Percentiles rank a stretch among this genome's conserved stretches.
These are phyloP conservation scores for Falco cherrug DNA, from an alignment of 2,797 vertebrate species.

Conservation along the genomic window DNA sequence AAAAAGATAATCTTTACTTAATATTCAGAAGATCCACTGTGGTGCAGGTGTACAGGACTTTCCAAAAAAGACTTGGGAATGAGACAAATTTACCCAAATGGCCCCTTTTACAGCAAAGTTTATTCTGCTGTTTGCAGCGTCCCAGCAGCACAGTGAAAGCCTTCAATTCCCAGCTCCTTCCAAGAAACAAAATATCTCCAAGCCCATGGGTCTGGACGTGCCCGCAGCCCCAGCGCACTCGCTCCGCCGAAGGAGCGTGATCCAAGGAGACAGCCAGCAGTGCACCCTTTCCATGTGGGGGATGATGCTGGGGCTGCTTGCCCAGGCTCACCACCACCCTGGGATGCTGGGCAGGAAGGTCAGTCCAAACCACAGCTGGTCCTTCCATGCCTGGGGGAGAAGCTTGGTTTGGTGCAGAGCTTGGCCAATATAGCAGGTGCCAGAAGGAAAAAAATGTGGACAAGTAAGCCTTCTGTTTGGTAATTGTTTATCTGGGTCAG, in stretches of 20 bases:
- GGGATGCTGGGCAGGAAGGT: too few relatives aligned
- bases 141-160: not conserved
- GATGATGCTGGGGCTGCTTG: rapidly evolving
- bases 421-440: not conserved
- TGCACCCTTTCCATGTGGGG: rapidly evolving
- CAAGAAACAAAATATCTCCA: not conserved
- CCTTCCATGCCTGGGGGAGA: not conserved
- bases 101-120: constrained; percentile 1
- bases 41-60: constrained; percentile 31
- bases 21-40: constrained; percentile 34
- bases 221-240: rapidly evolving
- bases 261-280: rapidly evolving
- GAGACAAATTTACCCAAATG: constrained; percentile 19
- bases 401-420: not conserved
- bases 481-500: not conserved
- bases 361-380: not conserved
- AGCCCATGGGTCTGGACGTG: rapidly evolving
- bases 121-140: not conserved
- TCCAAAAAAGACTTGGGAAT: constrained; percentile 18
- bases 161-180: constrained; percentile 13
- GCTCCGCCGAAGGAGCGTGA: rapidly evolving
- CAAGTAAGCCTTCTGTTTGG: constrained; percentile 3
- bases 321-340: rapidly evolving
- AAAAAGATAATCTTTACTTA: constrained; percentile 7
- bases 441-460: not conserved